A percentile compares a stretch with the other conserved stretches of the same genome.
These are phyloP conservation scores for Hyles euphorbiae DNA, from an alignment of 1,140 invertebrate species.

Conservation along the genomic window DNA sequence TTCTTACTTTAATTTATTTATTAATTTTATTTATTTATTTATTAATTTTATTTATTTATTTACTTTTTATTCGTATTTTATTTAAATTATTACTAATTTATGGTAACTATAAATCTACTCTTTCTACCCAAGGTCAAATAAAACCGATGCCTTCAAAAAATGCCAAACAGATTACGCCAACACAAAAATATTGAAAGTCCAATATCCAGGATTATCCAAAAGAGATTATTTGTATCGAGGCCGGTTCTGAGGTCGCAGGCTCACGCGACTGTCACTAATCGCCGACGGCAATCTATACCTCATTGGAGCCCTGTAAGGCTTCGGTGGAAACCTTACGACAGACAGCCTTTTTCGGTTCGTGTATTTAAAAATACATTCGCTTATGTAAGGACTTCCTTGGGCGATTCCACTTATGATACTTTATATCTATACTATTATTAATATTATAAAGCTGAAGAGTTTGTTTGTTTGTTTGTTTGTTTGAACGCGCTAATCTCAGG, in stretches of 20 bases:
- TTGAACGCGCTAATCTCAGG: neutral
- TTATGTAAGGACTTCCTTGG: neutral
- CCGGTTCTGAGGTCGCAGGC: slow-evolving; percentile 3
- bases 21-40: too few relatives aligned
- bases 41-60: too few relatives aligned
- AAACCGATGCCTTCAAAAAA: too few relatives aligned
- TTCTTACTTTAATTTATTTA: too few relatives aligned
- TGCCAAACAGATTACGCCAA: too few relatives aligned
- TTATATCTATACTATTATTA: neutral
- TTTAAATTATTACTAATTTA: too few relatives aligned
- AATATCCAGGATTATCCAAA: slow-evolving; percentile 21
- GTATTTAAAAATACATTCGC: neutral
- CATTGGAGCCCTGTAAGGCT: slow-evolving; percentile 23
- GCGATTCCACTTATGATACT: neutral
- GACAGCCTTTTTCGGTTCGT: slow-evolving; percentile 18
- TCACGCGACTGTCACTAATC: slow-evolving; percentile 24
- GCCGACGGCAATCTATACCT: slow-evolving; percentile 24
- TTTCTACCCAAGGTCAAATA: too few relatives aligned
- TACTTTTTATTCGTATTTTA: too few relatives aligned
- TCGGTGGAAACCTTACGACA: slow-evolving; percentile 23
- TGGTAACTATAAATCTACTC: too few relatives aligned
- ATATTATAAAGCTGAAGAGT: neutral
- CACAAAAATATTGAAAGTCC: too few relatives aligned
- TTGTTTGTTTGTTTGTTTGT: neutral
- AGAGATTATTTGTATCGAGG: slow-evolving; percentile 15